Evolutionary conservation across 2,888 invertebrate species (phyloP).

Genomic region (Xanthorhoe designata): DNA sequence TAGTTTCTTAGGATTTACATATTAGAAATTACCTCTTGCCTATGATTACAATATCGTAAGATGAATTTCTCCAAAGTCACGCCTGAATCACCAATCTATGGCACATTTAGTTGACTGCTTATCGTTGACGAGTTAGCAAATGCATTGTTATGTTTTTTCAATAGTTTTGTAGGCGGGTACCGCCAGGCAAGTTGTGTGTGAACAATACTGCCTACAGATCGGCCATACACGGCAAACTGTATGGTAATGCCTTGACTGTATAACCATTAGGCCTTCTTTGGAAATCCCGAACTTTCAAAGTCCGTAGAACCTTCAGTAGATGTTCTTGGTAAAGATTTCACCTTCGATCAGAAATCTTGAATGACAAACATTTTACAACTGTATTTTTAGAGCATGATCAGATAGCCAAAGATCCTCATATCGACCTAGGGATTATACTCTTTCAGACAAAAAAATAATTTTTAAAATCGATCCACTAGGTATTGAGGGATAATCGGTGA

Average conservation of each 20-base stretch:
- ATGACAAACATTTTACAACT: too few species aligned
- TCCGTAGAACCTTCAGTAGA: background rate
- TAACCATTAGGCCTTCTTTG: slow-evolving; percentile 32
- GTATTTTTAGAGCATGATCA: too few species aligned
- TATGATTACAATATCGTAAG: too few species aligned
- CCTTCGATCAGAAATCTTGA: background rate
- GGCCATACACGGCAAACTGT: slow-evolving; percentile 44
- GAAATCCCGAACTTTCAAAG: slow-evolving; percentile 15
- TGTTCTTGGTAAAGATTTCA: slow-evolving; percentile 1
- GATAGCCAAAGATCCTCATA: too few species aligned
- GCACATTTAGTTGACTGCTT: slow-evolving; percentile 14
- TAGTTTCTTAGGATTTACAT: too few species aligned
- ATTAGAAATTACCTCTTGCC: too few species aligned
- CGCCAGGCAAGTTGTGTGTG: slow-evolving; percentile 47
- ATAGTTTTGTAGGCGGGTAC: slow-evolving; percentile 56
- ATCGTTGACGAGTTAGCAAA: slow-evolving; percentile 59
- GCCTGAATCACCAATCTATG: background rate
- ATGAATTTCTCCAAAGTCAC: background rate
- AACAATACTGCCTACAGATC: slow-evolving; percentile 68
- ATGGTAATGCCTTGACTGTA: slow-evolving; percentile 34
- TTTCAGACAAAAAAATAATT: too few species aligned
- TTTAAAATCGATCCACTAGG: too few species aligned
- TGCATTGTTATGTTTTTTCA: slow-evolving; percentile 68
- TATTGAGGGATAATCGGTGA: too few species aligned
- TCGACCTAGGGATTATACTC: too few species aligned